Conservation (phyloP, 2,888 invertebrate genomes). For the Drosophila imparisetae region DNA sequence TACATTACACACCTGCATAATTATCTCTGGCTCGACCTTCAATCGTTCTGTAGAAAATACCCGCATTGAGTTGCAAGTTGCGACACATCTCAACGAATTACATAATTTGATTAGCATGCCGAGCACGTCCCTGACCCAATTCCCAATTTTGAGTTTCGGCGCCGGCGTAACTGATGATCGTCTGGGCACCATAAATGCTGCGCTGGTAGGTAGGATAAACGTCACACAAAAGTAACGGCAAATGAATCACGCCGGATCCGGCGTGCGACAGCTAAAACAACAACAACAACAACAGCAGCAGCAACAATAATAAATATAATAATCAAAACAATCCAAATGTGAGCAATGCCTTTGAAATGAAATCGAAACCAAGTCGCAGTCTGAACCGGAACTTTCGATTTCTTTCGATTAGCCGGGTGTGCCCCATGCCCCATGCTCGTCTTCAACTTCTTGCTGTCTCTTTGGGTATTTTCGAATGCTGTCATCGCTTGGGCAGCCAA, state of each 20-base stretch:
- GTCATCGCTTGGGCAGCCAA: slow-evolving; percentile 70
- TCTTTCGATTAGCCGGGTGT: slow-evolving; percentile 70
- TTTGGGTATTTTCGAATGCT: slow-evolving; percentile 53
- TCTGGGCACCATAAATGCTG: slow-evolving; percentile 6
- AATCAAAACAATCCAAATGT: slow-evolving; percentile 25
- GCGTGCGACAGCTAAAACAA: slow-evolving; percentile 36
- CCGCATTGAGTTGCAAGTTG: slow-evolving; percentile 23
- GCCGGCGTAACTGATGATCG: slow-evolving; percentile 40
- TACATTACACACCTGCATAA: neutral
- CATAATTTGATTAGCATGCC: slow-evolving; percentile 71
- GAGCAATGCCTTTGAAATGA: slow-evolving; percentile 61
- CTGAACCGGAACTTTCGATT: slow-evolving; percentile 75
- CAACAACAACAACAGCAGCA: slow-evolving; percentile 12
- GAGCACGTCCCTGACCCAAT: slow-evolving; percentile 80
- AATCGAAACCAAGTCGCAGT: slow-evolving; percentile 63
- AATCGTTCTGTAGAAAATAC: slow-evolving; percentile 19
- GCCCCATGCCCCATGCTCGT: slow-evolving; percentile 47
- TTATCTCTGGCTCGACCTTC: slow-evolving; percentile 36
- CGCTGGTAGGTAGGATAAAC: slow-evolving; percentile 50
- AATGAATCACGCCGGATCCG: slow-evolving; percentile 70
- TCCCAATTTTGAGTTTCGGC: slow-evolving; percentile 40
- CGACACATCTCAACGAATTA: slow-evolving; percentile 17
- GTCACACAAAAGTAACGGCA: slow-evolving; percentile 51
- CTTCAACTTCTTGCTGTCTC: slow-evolving; percentile 7
- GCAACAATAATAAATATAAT: slow-evolving; percentile 3